Evolutionary conservation across 2,113 vertebrate genomes (phyloP), one percentile per base, ranked within the genome.

Genomic region (Trichechus manatus): DNA sequence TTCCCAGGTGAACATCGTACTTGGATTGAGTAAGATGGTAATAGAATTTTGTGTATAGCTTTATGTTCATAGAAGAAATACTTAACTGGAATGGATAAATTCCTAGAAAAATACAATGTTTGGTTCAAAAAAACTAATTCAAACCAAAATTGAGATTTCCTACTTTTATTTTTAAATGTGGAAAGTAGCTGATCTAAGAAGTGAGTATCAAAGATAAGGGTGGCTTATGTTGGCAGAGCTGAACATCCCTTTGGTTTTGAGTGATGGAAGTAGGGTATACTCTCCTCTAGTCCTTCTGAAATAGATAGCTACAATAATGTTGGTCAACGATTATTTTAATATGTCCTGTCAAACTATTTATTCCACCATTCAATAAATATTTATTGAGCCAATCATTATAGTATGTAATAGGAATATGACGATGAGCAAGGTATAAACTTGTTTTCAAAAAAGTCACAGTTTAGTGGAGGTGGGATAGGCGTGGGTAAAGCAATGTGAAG

Each of bases 271-370:
- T 61, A n/a, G 33, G 31, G 13, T 0, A 56, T 0, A 23, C 22
- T 75, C 11, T 72, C 7, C n/a, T n/a, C 23, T 5, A 47, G 75
- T 72, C 87, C 31, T 5, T 78, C 81, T 93, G n/a, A 96, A 97
- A 96, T 90, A 75, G 91, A 75, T 64, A 44, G 15, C 47, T 89
- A 92, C 94, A 97, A 93, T 81, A 94, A 96, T 95, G 86, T 94
- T 93, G 70, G 31, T 0, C 68, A 97, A 94, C 90, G 31, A 96
- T 50, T 4, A 47, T n/a, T 93, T 84, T 93, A 87, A 97, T 97
- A 94, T 97, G 31, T 47, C 94, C 84, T 95, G 89, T 95, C 96
- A 97, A 89, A 97, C 92, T 63, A 53, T 7, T 74, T 5, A 82
- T 96, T 95, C 0, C 10, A 95, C 89, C 85, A 97, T 1, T 9